These are phyloP conservation scores for Meloe dianella DNA, from an alignment of 2,888 invertebrate genomes.

Conservation along the genomic window DNA sequence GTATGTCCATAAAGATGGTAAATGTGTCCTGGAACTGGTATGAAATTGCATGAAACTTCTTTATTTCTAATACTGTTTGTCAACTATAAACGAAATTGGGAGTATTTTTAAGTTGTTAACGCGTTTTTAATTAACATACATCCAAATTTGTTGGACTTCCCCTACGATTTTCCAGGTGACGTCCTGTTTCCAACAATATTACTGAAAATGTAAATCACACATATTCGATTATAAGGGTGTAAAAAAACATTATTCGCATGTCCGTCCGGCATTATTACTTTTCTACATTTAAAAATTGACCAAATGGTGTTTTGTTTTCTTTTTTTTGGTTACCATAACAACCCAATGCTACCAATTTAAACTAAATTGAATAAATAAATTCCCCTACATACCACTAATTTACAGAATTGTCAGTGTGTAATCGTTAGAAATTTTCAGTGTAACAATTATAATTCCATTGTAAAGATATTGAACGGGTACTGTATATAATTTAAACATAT, in stretches of 20 bases:
- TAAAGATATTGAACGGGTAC: background rate
- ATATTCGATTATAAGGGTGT: too few relatives aligned
- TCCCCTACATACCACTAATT: too few relatives aligned
- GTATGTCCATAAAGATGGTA: constrained; percentile 74
- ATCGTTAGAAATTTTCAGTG: too few relatives aligned
- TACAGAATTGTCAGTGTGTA: too few relatives aligned
- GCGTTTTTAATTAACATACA: background rate
- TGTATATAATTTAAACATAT: background rate
- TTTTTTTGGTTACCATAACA: too few relatives aligned
- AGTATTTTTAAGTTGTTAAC: background rate
- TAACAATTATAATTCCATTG: background rate
- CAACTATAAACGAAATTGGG: background rate
- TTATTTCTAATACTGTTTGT: background rate
- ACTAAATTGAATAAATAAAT: too few relatives aligned
- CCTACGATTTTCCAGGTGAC: background rate
- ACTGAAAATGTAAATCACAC: constrained; percentile 3
- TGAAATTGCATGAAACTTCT: constrained; percentile 69
- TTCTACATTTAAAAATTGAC: too few relatives aligned
- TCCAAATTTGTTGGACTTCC: background rate
- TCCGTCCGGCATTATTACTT: too few relatives aligned
- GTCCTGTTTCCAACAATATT: background rate
- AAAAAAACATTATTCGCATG: too few relatives aligned
- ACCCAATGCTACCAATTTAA: too few relatives aligned
- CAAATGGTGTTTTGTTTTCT: too few relatives aligned
- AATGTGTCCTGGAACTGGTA: constrained; percentile 72